Conservation (phyloP, 2,888 invertebrate species). For the Pyrrhosoma nymphula region DNA sequence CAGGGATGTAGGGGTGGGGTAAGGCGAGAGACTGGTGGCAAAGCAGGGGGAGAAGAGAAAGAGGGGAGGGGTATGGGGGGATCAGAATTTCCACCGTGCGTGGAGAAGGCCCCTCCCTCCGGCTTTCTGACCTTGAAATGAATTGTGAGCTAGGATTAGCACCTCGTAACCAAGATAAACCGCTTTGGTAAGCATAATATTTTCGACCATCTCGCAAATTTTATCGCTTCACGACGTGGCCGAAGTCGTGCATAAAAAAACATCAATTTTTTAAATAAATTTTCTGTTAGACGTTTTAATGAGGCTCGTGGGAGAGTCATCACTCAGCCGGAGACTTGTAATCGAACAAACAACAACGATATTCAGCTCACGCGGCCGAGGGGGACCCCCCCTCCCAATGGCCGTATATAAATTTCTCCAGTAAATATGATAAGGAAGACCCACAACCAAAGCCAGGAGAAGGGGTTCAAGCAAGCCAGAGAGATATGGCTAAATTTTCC, state of each 20-base stretch:
- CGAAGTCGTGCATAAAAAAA: background rate
- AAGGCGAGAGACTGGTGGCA: background rate
- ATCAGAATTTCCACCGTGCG: background rate
- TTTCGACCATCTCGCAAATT: background rate
- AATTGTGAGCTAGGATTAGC: constrained; percentile 40
- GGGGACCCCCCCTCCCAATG: too few species aligned
- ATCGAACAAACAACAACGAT: constrained; percentile 13
- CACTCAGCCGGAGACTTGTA: background rate
- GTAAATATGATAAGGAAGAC: constrained; percentile 1
- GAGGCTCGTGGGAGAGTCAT: background rate
- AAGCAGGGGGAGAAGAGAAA: background rate
- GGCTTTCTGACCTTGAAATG: constrained; percentile 53
- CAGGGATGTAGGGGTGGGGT: background rate
- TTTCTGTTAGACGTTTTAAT: constrained; percentile 43
- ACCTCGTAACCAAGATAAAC: constrained; percentile 63
- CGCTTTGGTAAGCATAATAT: constrained; percentile 45
- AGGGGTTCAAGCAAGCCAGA: background rate
- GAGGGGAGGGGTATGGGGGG: background rate
- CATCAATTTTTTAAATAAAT: background rate
- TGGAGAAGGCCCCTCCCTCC: background rate
- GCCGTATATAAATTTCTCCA: background rate
- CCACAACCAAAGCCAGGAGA: background rate
- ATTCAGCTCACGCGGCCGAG: background rate
- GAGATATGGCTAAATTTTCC: background rate
- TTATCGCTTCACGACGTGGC: background rate